Conservation (phyloP, 64 coral and sea anemone species). For the Acropora yongei region DNA sequence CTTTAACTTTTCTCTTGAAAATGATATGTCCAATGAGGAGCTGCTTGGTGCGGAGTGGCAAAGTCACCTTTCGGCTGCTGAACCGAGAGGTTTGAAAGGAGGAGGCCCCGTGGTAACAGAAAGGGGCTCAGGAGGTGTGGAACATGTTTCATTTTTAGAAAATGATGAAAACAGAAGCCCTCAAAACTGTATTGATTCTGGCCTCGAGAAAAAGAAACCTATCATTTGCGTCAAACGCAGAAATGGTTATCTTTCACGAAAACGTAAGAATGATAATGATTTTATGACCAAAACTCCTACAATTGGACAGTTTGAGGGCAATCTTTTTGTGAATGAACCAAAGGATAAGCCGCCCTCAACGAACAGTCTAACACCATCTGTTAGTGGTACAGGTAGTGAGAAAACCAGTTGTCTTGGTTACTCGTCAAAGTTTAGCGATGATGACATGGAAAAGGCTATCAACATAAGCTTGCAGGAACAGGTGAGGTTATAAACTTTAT, state of each 20-base stretch:
- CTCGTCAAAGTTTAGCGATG: background rate
- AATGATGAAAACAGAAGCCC: conserved; percentile 13
- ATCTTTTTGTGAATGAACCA: conserved; percentile 23
- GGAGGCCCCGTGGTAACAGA: conserved; percentile 5
- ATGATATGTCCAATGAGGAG: conserved; percentile 12
- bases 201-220: background rate
- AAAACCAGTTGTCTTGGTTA: background rate
- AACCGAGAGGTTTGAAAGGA: conserved; percentile 21
- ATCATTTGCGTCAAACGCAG: conserved; percentile 7
- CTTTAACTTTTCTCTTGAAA: background rate
- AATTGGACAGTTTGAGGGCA: background rate
- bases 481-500: background rate
- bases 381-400: background rate
- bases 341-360: background rate
- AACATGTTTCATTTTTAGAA: background rate
- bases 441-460: conserved; percentile 53
- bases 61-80: background rate
- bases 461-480: conserved; percentile 65
- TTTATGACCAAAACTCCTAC: background rate
- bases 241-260: background rate
- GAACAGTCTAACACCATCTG: too few species aligned
- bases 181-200: background rate
- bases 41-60: background rate
- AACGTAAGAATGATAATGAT: background rate
- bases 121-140: background rate